Evolutionary conservation across 2,888 invertebrate genomes (phyloP), one percentile per base, ranked within the genome.

Genomic region (Boloria euphrosyne): DNA sequence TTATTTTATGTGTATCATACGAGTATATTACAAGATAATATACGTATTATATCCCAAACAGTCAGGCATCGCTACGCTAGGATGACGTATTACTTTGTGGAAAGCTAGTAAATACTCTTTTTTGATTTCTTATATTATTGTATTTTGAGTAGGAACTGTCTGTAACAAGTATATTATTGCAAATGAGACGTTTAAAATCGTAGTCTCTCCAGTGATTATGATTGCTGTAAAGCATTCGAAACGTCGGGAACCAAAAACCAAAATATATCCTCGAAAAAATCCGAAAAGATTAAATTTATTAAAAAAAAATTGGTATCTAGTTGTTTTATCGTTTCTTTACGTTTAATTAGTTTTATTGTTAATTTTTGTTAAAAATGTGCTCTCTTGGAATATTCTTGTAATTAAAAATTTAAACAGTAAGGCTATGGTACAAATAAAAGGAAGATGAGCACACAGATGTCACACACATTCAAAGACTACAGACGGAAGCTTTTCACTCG

Each of bases 401-500:
- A 38, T 31, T 49, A 31, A n/a, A 31, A 18, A 38, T 31, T 49
- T 49, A n/a, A 31, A 18, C 49, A 49, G 50, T 31, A 59, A 49
- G 47, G 49, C 49, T 50, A 59, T 59, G 59, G 49, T 49, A 59
- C 38, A 59, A 59, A 59, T 31, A 59, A 59, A 50, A 50, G 47
- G 49, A 27, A 17, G 59, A 59, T 59, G 59, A 59, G 59, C 47
- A 59, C 59, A 59, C 59, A 59, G 49, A 59, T 59, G 31, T 59
- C 14, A 59, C 59, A 59, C 38, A 50, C 59, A 59, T 59, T 59
- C 50, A 59, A 38, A 59, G 59, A 49, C 59, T 49, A 76, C 77
- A 74, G 70, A 74, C 68, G 73, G 72, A 80, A 79, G 79, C 79
- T 66, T 68, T 71, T 62, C 69, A 71, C 70, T 69, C 61, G 65